These are phyloP conservation scores for Microplitis manilae DNA, from an alignment of 2,888 invertebrate genomes.

Conservation along the genomic window DNA sequence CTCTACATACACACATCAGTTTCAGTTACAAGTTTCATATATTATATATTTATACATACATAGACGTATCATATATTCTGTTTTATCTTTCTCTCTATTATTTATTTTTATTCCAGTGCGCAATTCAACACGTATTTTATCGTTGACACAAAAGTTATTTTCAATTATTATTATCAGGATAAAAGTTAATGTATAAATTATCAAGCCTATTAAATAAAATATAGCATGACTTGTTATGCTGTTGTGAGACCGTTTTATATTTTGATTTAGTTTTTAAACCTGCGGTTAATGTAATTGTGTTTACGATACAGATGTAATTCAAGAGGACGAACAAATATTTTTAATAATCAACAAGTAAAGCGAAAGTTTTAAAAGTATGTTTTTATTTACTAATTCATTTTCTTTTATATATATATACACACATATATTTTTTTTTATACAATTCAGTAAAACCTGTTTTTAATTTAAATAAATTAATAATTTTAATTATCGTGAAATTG, in stretches of 20 bases:
- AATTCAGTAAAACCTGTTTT: not conserved
- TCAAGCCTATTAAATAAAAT: not conserved
- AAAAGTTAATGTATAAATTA: not conserved
- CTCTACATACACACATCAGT: not conserved
- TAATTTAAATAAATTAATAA: too few relatives aligned
- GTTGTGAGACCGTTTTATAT: not conserved
- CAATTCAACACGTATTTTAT: not conserved
- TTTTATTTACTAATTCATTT: not conserved
- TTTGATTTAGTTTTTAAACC: not conserved
- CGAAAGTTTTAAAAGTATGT: not conserved
- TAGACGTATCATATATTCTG: not conserved
- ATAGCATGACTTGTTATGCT: not conserved
- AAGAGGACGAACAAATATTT: not conserved
- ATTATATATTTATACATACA: not conserved
- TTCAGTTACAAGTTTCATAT: not conserved
- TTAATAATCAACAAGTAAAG: not conserved
- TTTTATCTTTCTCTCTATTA: not conserved
- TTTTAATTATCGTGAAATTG: too few relatives aligned
- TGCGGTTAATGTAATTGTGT: not conserved
- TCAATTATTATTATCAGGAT: not conserved
- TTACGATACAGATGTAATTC: not conserved
- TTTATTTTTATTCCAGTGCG: not conserved
- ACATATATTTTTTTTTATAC: not conserved
- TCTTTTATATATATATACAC: not conserved
- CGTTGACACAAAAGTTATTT: not conserved